Evolutionary conservation across 2,797 vertebrate species (phyloP).

Genomic region (Coregonus sp.): DNA sequence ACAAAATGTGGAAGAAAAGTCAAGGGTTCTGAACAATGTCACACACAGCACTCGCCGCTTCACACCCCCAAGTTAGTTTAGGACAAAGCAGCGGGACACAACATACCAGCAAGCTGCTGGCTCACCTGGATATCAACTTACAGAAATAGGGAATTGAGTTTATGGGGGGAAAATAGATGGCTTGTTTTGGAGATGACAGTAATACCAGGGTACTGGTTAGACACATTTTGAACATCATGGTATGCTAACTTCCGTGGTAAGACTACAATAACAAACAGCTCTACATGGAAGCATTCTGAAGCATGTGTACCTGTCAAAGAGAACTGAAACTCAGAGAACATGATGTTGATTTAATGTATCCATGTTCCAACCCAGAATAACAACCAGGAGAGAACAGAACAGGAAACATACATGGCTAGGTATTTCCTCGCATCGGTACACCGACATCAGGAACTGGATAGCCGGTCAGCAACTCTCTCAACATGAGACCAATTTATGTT

Average conservation of each 20-base stretch:
- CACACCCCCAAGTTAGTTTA: conserved; percentile 15
- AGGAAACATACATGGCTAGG: background rate
- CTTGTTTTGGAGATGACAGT: background rate
- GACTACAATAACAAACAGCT: background rate
- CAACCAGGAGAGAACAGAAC: background rate
- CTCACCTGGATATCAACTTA: background rate
- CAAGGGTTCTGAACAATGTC: background rate
- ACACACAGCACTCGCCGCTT: background rate
- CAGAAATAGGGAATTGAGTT: background rate
- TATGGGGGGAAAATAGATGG: background rate
- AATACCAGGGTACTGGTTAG: background rate
- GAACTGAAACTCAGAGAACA: background rate
- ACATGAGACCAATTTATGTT: background rate
- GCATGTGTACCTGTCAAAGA: background rate
- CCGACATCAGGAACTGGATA: background rate
- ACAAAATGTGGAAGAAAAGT: too few relatives aligned
- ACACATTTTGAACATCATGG: background rate
- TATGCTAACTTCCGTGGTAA: background rate
- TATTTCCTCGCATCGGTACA: background rate
- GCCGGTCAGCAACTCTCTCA: background rate
- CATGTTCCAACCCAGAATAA: background rate
- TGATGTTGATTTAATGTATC: background rate
- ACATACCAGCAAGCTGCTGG: background rate
- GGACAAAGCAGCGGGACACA: background rate
- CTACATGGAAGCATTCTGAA: background rate